Conservation (phyloP, 2,797 vertebrate genomes). For the Rhabdomys pumilio region DNA sequence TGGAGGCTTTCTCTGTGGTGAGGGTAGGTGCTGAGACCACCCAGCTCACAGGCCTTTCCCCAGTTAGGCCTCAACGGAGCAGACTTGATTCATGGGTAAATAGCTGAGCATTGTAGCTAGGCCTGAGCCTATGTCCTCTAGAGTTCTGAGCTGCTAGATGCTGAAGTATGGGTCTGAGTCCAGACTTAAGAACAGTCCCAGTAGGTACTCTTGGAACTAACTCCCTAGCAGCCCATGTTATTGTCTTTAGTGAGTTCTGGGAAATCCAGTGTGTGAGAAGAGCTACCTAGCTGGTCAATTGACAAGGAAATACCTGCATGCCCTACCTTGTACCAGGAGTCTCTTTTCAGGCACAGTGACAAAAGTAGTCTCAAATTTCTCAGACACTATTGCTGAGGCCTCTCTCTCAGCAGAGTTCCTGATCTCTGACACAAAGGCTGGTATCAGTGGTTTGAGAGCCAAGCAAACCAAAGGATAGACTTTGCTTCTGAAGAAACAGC, state of each 20-base stretch:
- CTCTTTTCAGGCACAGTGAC: neutral
- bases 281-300: neutral
- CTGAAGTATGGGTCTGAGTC: neutral
- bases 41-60: neutral
- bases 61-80: neutral
- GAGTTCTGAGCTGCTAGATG: neutral
- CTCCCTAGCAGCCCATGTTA: neutral
- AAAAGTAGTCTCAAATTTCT: neutral
- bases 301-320: neutral
- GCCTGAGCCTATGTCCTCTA: neutral
- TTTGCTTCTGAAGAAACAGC: slow-evolving; percentile 73
- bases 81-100: neutral
- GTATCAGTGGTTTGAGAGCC: slow-evolving; percentile 43
- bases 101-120: neutral
- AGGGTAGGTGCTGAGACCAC: neutral
- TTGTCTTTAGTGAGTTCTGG: neutral
- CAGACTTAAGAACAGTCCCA: neutral
- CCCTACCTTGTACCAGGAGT: neutral
- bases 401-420: slow-evolving; percentile 17
- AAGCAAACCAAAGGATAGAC: slow-evolving; percentile 40
- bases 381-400: neutral
- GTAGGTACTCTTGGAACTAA: neutral
- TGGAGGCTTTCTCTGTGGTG: neutral
- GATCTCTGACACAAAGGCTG: slow-evolving; percentile 6
- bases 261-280: neutral